Evolutionary conservation across 2,888 invertebrate genomes (phyloP).

Genomic region (Drosophila mimetica): DNA sequence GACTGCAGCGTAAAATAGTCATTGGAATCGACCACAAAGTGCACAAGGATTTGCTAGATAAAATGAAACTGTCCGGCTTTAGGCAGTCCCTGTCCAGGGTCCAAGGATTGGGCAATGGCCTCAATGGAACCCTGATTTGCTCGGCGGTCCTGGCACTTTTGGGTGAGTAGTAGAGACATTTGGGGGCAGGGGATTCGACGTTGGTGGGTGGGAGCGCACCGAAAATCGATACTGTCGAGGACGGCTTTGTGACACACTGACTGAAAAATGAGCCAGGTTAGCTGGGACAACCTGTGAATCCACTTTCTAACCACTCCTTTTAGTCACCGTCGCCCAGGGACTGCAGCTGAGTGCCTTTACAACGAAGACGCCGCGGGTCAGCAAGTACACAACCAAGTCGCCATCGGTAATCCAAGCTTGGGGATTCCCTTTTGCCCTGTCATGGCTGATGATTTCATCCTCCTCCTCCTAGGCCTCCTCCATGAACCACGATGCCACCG

Average conservation of each 20-base stretch:
- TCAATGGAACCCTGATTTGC: slow-evolving; percentile 8
- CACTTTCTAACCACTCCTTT: slow-evolving; percentile 29
- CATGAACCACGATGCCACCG: slow-evolving; percentile 83
- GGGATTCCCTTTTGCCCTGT: neutral
- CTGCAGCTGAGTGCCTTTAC: slow-evolving; percentile 87
- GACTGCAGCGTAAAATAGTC: slow-evolving; percentile 24
- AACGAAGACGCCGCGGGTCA: slow-evolving; percentile 87
- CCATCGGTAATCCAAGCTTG: slow-evolving; percentile 76
- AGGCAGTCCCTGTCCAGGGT: slow-evolving; percentile 3
- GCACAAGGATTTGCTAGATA: slow-evolving; percentile 9
- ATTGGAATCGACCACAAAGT: slow-evolving; percentile 27
- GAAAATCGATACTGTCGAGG: slow-evolving; percentile 67
- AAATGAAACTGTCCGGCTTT: slow-evolving; percentile 20
- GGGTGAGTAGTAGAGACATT: slow-evolving; percentile 47
- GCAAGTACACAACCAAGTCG: slow-evolving; percentile 87
- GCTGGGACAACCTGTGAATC: slow-evolving; percentile 21
- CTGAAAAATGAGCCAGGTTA: slow-evolving; percentile 40
- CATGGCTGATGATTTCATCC: neutral
- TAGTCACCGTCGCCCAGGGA: slow-evolving; percentile 67
- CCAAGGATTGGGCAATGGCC: slow-evolving; percentile 21
- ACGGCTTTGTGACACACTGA: slow-evolving; percentile 57
- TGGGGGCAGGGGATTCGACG: slow-evolving; percentile 7
- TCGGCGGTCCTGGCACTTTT: slow-evolving; percentile 37
- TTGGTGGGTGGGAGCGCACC: slow-evolving; percentile 7
- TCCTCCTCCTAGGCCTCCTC: slow-evolving; percentile 80